Percentiles rank a stretch among this genome's conserved stretches.
Conservation (phyloP, 1,140 invertebrate genomes). For the Aphaenogaster floridana region DNA sequence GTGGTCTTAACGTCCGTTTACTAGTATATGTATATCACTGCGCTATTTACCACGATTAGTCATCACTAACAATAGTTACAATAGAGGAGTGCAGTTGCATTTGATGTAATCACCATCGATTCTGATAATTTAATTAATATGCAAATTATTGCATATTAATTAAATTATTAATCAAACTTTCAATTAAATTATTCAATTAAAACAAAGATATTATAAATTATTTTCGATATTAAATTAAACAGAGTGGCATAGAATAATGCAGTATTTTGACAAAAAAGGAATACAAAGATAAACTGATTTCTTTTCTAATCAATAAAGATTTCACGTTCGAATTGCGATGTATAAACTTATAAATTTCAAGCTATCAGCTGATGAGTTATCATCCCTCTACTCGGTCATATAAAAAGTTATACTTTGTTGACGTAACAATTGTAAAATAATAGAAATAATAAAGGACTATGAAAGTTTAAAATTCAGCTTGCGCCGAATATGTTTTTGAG, state of each 20-base stretch:
- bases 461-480: neutral
- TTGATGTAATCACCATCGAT: neutral
- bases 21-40: neutral
- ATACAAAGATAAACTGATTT: neutral
- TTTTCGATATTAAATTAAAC: neutral
- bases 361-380: neutral
- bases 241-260: neutral
- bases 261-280: neutral
- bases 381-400: neutral
- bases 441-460: neutral
- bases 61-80: neutral
- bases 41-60: slow-evolving; percentile 6
- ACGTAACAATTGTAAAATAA: neutral
- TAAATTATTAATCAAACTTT: slow-evolving; percentile 19
- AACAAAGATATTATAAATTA: neutral
- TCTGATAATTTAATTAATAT: neutral
- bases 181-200: slow-evolving; percentile 3
- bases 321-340: neutral
- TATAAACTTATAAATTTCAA: slow-evolving; percentile 1
- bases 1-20: slow-evolving; percentile 47
- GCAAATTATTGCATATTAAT: slow-evolving; percentile 31
- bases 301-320: neutral
- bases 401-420: neutral
- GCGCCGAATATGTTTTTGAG: neutral
- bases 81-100: neutral